Base-by-base conservation (phyloP, 2,797 vertebrate species). In the Enteromius fasciolatus region DNA sequence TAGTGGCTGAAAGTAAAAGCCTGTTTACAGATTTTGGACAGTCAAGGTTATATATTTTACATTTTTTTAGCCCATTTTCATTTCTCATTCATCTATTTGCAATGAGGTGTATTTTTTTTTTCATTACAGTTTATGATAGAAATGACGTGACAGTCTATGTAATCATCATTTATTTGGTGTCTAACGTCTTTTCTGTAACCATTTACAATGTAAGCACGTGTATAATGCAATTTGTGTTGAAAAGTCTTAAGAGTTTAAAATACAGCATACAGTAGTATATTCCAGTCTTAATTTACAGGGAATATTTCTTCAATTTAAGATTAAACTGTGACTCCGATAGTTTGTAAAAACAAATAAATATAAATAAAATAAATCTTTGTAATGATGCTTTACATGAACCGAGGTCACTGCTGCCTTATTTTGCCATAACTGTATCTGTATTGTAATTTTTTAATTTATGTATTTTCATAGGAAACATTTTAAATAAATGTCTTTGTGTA, bases 401-500 rank as follows among this genome's bases (percentile, higher is more conserved):
- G 25, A 75, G 33, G 52, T 76, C 50, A 25, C n/a, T 41, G 14
- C n/a, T 41, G 33, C n/a, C 15, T 25, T 68, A 11, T 4, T 31
- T 1, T 39, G 5, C 33, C 10, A 54, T 28, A 41, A 36, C 50
- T 52, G 31, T 54, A 52, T 23, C 31, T 78, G 48, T 78, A 48
- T 50, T 78, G 18, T 66, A 1, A 0, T 4, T 48, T 28, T 48
- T 44, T 23, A 11, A 5, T 31, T 17, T 50, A 18, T 50, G 25
- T 59, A 3, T 70, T 52, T 52, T 28, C 4, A 41, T 52, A 15
- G 33, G 28, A 20, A 28, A 18, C 33, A 14, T 78, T 54, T 68
- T 52, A 69, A 79, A 69, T 68, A 68, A 79, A 79, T 3, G 5
- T 23, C 15, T 68, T 66, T 7, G 12, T 67, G 20, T 41, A 39